Evolutionary conservation across 2,888 invertebrate genomes (phyloP), one percentile per base, ranked within the genome.

Genomic region (Theodoxus fluviatilis): DNA sequence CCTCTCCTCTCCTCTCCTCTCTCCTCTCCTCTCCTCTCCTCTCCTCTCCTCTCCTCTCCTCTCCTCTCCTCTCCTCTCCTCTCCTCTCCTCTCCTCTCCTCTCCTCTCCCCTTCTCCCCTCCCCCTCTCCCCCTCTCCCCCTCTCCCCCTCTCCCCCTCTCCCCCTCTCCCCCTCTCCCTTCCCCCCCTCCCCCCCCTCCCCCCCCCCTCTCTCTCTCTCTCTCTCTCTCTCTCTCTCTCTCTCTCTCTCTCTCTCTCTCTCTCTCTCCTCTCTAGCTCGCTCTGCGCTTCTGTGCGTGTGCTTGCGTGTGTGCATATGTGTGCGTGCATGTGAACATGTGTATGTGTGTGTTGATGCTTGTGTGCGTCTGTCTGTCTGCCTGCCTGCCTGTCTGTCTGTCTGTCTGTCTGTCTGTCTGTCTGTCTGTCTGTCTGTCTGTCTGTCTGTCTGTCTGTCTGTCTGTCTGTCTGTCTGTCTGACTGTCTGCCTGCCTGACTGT

Each of bases 51-150:
- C 37, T 38, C 28, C 25, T 37, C 9, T 38, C 59, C 15, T 38
- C 40, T 15, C 68, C 59, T 7, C 47, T 47, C 6, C 49, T 63
- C 22, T 37, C 37, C 12, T 47, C 47, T 15, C 69, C 63, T n/a
- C 55, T 55, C n/a, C 69, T 63, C n/a, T 55, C 43, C 18, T 49
- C 63, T n/a, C 61, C 43, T 28, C 69, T 69, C 31, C 43, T 33
- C 37, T 37, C n/a, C 63, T n/a, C 3, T 37, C 35, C 22, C 63
- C 33, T 33, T 63, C n/a, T 9, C n/a, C 35, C 37, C 37, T 63
- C 63, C 37, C 37, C 33, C 37, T 37, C 37, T 37, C 37, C 33
- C 22, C 31, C 22, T 22, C 22, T 37, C 63, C 33, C 37, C 31
- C 15, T 22, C 22, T 35, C 22, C 31, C 15, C 37, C 37, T 63